phyloP scores from a whole-genome alignment of 2,888 invertebrate genomes.

The Camptogramma bilineatum region DNA sequence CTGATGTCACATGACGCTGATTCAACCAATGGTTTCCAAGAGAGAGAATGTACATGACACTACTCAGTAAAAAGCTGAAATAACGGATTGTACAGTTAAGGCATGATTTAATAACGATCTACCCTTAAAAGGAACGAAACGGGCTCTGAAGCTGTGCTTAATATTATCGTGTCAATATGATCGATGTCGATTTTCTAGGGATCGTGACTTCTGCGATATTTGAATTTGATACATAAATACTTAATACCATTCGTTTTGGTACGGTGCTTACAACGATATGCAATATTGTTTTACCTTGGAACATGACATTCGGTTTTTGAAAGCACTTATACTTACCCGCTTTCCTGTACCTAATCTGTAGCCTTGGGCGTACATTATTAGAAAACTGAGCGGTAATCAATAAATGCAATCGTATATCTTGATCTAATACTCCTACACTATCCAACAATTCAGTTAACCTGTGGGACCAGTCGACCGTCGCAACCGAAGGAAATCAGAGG shows the following conservation, averaged over 20 bases:
- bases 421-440: conserved; percentile 15
- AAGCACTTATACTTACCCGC: conserved; percentile 5
- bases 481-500: conserved; percentile 48
- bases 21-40: conserved; percentile 8
- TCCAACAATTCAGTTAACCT: conserved; percentile 39
- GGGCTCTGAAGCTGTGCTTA: conserved; percentile 50
- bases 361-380: not conserved
- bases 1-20: not conserved
- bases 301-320: conserved; percentile 39
- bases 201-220: conserved; percentile 47
- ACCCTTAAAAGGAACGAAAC: conserved; percentile 66
- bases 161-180: conserved; percentile 35
- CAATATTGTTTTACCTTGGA: conserved; percentile 37
- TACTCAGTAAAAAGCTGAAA: conserved; percentile 44
- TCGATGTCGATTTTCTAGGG: conserved; percentile 56
- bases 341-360: conserved; percentile 2
- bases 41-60: conserved; percentile 25
- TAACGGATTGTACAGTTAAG: conserved; percentile 76
- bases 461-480: conserved; percentile 53
- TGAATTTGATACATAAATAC: conserved; percentile 32
- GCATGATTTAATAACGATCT: conserved; percentile 76
- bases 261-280: conserved; percentile 33
- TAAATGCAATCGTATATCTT: conserved; percentile 18
- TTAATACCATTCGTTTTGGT: conserved; percentile 37
- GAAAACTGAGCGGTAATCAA: conserved; percentile 11